Evolutionary conservation across 2,113 vertebrate species (phyloP).

Genomic region (Paraplagusia blochii): DNA sequence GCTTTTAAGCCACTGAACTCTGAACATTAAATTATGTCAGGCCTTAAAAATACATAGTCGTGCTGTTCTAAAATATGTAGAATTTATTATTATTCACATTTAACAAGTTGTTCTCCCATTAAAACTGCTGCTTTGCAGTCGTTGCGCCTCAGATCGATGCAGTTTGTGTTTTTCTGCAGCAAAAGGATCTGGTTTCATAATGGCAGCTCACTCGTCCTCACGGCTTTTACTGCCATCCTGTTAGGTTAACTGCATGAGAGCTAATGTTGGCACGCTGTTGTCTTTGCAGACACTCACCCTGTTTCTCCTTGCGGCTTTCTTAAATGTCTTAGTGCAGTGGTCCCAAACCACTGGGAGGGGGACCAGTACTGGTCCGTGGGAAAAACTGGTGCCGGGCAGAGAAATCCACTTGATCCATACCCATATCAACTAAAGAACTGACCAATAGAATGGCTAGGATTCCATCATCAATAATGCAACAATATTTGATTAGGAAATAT

Average conservation of each 20-base stretch:
- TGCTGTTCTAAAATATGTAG: conserved; percentile 8
- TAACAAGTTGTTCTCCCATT: conserved; percentile 9
- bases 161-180: conserved; percentile 25
- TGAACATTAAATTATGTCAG: background rate
- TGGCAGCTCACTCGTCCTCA: conserved; percentile 14
- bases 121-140: conserved; percentile 1
- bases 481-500: no score
- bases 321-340: conserved; percentile 15
- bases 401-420: no score
- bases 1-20: conserved; percentile 1
- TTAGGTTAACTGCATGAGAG: conserved; percentile 38
- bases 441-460: no score
- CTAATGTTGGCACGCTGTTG: conserved; percentile 27
- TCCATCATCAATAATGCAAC: no score
- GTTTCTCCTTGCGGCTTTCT: conserved; percentile 6
- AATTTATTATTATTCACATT: conserved; percentile 8
- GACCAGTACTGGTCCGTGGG: no score
- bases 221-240: conserved; percentile 26
- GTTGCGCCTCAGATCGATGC: conserved; percentile 22
- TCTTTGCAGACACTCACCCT: conserved; percentile 17
- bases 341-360: no score
- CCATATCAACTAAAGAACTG: no score
- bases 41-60: background rate
- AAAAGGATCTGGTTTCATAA: conserved; percentile 23
- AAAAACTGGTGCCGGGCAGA: no score